Evolutionary conservation across 2,113 vertebrate genomes (phyloP), one percentile per base, ranked within the genome.

Genomic region (Microcebus lehilahytsara): DNA sequence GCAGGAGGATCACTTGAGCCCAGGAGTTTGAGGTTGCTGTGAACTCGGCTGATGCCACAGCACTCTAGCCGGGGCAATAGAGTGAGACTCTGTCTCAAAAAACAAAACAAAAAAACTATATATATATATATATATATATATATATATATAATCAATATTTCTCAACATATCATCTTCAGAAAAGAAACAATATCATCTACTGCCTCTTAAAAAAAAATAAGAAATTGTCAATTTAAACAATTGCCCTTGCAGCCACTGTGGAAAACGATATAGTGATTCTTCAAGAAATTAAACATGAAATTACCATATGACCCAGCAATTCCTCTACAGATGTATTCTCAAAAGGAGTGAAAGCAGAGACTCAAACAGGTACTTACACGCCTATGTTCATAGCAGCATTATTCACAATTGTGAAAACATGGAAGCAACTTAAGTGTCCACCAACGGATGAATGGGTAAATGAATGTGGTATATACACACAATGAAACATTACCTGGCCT

Each of bases 171-270:
- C 66, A 79, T 84, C 74, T 96, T 71, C 34, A 51, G 40, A 93
- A 91, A 84, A 91, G 49, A 64, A 93, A 87, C 30, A 40, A 10
- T 66, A 51, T 40, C 25, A 53, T 80, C 83, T 75, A 75, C 14
- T 80, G 58, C 60, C 79, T 78, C 67, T 30, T 74, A 88, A 94
- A 87, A 86, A 85, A 94, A 64, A 64, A 95, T 30, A 72, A 22
- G 19, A 69, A 58, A 40, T 17, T 58, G 67, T 32, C 40, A 40
- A 58, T 60, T 71, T 95, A 69, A 85, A 93, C 66, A 93, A 27
- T 62, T 67, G 58, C 53, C 51, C 37, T 66, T 42, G 27, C 20
- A 67, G 60, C 56, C 75, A 79, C 46, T 79, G 34, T 67, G 40
- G 72, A 85, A 95, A 90, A 25, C 2, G 3, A 32, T 67, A 7